phyloP scores from a whole-genome alignment of 2,888 invertebrate species.

The Drosophila nr. perissopoda region DNA sequence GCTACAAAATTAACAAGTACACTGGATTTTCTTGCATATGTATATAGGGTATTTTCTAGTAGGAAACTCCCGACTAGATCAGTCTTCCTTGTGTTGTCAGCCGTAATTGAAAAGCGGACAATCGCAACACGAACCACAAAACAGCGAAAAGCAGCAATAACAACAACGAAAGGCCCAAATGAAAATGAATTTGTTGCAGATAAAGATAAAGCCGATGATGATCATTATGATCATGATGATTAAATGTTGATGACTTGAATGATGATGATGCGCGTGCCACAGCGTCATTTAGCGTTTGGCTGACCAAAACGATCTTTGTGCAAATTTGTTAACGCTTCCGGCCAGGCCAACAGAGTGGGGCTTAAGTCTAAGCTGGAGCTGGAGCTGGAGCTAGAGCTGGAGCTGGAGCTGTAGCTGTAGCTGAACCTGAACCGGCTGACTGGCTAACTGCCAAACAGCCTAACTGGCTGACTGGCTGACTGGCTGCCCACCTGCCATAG shows the following conservation, averaged over 20 bases:
- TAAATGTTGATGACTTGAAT: slow-evolving; percentile 31
- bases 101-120: slow-evolving; percentile 56
- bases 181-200: slow-evolving; percentile 44
- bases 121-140: slow-evolving; percentile 40
- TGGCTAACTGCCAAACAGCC: background rate
- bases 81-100: slow-evolving; percentile 35
- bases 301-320: slow-evolving; percentile 56
- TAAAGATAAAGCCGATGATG: slow-evolving; percentile 15
- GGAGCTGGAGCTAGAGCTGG: slow-evolving; percentile 5
- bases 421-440: slow-evolving; percentile 24
- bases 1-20: background rate
- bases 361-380: slow-evolving; percentile 12
- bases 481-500: slow-evolving; percentile 47
- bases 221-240: slow-evolving; percentile 39
- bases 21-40: background rate
- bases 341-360: slow-evolving; percentile 47
- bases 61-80: background rate
- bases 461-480: slow-evolving; percentile 16
- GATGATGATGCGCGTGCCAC: slow-evolving; percentile 75
- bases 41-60: background rate
- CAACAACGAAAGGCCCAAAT: slow-evolving; percentile 16
- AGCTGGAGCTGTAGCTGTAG: slow-evolving; percentile 15
- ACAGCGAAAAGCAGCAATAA: slow-evolving; percentile 8
- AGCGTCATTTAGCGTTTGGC: slow-evolving; percentile 59
- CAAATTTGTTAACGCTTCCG: slow-evolving; percentile 75